These are phyloP conservation scores for Pteropus rufus DNA, from an alignment of 2,797 vertebrate genomes.

Conservation along the genomic window DNA sequence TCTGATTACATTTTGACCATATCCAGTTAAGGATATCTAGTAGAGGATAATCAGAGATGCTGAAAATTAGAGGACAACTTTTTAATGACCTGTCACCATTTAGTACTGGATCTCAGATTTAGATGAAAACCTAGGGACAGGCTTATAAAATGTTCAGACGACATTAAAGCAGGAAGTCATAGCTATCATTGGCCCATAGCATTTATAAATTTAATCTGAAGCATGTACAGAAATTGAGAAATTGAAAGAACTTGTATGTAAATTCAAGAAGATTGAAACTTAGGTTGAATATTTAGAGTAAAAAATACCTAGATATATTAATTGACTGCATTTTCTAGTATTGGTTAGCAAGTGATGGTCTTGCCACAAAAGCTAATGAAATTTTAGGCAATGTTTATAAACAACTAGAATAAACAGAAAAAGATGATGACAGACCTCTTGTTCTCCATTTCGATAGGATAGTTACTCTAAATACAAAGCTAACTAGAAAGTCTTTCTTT, in stretches of 20 bases:
- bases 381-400: not conserved
- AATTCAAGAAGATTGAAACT: not conserved
- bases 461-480: not conserved
- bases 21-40: not conserved
- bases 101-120: slow-evolving; percentile 28
- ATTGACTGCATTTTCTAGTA: not conserved
- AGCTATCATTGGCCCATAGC: not conserved
- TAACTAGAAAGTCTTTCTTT: not conserved
- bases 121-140: not conserved
- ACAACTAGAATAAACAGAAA: not conserved
- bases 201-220: slow-evolving; percentile 24
- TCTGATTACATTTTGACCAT: not conserved
- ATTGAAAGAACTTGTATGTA: not conserved
- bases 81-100: not conserved
- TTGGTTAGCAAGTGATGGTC: not conserved
- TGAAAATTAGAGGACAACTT: not conserved
- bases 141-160: slow-evolving; percentile 5
- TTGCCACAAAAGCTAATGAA: not conserved
- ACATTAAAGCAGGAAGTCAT: slow-evolving; percentile 17
- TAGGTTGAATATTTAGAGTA: not conserved
- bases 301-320: not conserved
- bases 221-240: not conserved
- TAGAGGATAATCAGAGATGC: not conserved
- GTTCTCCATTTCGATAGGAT: not conserved
- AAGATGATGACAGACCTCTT: not conserved